Conservation (phyloP, 2,797 vertebrate species). For the Chelidonichthys spinosus region DNA sequence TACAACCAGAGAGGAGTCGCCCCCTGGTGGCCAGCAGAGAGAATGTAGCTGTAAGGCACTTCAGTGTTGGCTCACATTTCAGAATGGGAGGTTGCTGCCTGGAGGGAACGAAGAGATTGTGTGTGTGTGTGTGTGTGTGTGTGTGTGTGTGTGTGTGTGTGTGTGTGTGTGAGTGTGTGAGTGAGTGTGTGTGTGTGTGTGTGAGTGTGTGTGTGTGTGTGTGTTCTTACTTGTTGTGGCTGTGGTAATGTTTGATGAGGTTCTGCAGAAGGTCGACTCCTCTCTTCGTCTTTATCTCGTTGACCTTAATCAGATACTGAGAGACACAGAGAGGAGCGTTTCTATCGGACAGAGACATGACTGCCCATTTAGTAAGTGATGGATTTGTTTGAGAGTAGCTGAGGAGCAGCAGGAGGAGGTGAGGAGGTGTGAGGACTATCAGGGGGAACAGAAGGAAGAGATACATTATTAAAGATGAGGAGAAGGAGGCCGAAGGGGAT, state of each 20-base stretch:
- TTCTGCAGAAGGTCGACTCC: constrained; percentile 91
- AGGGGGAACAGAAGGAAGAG: no score
- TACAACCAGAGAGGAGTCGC: no score
- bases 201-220: constrained; percentile 2
- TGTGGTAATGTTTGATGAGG: constrained; percentile 89
- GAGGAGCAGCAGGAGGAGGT: background rate
- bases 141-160: background rate
- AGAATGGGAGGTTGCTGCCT: no score
- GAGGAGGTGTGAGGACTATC: constrained; percentile 42
- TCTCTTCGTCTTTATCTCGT: constrained; percentile 99
- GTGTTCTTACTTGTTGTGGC: constrained; percentile 87
- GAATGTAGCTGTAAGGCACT: no score
- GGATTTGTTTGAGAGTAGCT: background rate
- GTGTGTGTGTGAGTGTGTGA: background rate
- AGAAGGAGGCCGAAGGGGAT: no score
- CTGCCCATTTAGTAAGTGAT: no score
- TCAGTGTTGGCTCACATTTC: no score
- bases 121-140: no score
- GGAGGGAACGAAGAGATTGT: no score
- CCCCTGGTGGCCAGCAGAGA: no score
- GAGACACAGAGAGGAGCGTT: constrained; percentile 27
- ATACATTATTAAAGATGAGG: no score
- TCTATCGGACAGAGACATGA: constrained; percentile 23
- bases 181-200: constrained; percentile 10
- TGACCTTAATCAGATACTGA: constrained; percentile 98